These are phyloP conservation scores for Tyrannus savana DNA, from an alignment of 2,113 vertebrate genomes.

Conservation along the genomic window DNA sequence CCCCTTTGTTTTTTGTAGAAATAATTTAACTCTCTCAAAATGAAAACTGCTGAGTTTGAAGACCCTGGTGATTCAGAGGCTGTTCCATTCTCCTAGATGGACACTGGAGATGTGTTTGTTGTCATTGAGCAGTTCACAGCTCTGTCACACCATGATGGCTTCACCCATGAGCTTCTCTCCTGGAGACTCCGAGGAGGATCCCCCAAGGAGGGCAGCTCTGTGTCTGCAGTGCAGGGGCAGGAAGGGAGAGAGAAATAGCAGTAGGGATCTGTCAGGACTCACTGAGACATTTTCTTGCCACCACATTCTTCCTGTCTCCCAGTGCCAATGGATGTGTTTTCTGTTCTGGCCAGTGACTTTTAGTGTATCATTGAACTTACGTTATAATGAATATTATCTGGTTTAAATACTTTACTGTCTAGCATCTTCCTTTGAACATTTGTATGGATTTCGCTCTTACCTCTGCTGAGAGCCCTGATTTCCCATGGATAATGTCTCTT, in stretches of 20 bases:
- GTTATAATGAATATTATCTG: background rate
- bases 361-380: background rate
- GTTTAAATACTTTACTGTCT: background rate
- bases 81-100: background rate
- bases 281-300: background rate
- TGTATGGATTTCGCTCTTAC: background rate
- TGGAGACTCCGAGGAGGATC: background rate
- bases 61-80: background rate
- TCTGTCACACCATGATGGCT: background rate
- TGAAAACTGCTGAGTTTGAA: background rate
- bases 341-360: background rate
- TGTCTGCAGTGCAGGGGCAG: background rate
- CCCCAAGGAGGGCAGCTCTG: background rate
- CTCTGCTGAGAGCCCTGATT: background rate
- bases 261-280: background rate
- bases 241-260: rapidly evolving
- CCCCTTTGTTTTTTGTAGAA: background rate
- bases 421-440: background rate
- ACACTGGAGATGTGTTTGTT: background rate
- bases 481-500: background rate
- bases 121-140: background rate
- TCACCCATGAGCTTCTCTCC: background rate
- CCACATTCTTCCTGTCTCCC: background rate
- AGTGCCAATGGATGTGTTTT: background rate
- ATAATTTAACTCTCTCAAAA: background rate